Conservation (phyloP, 2,797 vertebrate species). For the Scyliorhinus canicula region DNA sequence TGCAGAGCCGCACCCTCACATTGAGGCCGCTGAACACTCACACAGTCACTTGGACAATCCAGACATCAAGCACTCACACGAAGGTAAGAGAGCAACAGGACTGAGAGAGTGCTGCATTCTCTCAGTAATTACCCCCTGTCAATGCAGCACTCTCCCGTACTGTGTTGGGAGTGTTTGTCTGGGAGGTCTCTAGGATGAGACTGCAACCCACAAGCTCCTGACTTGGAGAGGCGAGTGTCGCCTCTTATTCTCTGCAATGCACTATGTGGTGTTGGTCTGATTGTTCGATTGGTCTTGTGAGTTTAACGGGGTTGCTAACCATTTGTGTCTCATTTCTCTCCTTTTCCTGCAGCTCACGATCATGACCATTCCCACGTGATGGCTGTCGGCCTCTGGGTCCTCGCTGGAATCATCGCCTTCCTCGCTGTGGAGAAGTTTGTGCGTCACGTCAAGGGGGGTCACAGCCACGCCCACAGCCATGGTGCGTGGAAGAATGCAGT, state of each 20-base stretch:
- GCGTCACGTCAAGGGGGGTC: conserved; percentile 75
- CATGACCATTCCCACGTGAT: conserved; percentile 74
- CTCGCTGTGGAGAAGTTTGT: conserved; percentile 87
- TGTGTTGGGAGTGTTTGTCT: no score
- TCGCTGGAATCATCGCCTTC: conserved; percentile 81
- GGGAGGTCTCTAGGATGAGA: no score
- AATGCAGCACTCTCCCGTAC: background rate
- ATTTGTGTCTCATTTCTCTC: background rate
- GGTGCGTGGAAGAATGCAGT: conserved; percentile 28
- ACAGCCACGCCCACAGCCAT: conserved; percentile 59
- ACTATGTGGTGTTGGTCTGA: background rate
- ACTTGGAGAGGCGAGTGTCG: no score
- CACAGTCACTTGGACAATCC: conserved; percentile 50
- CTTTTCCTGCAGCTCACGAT: conserved; percentile 42
- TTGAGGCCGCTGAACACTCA: conserved; percentile 49
- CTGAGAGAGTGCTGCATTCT: no score
- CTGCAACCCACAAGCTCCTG: no score
- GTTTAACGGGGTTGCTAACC: background rate
- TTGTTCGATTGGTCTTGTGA: background rate
- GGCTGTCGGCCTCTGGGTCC: conserved; percentile 83
- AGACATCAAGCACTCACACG: conserved; percentile 69
- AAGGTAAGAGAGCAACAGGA: conserved; percentile 48
- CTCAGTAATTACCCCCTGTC: background rate
- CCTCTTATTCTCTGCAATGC: background rate
- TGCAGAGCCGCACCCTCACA: conserved; percentile 75